These are phyloP conservation scores for Oncorhynchus mykiss DNA, from an alignment of 2,113 vertebrate species.

Conservation along the genomic window DNA sequence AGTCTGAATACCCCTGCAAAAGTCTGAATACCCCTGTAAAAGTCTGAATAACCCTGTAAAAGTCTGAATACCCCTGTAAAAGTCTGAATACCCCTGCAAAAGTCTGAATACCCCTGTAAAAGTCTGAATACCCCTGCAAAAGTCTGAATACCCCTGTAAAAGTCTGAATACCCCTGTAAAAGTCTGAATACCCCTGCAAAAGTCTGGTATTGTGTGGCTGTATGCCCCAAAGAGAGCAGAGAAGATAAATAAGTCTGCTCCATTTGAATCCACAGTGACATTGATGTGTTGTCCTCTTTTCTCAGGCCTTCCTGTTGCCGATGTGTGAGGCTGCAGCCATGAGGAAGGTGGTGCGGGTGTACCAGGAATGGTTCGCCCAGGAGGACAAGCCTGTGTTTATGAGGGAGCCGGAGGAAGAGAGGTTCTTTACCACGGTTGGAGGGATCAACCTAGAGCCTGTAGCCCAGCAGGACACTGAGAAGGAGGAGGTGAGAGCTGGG, in stretches of 20 bases:
- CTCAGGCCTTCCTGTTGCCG: slow-evolving; percentile 91
- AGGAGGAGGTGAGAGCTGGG: slow-evolving; percentile 70
- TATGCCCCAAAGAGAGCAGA: background rate
- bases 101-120: background rate
- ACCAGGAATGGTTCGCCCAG: slow-evolving; percentile 97
- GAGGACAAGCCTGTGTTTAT: slow-evolving; percentile 97
- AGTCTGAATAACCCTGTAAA: too few relatives aligned
- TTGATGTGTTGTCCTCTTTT: background rate
- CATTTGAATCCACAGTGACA: background rate
- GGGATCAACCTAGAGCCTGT: slow-evolving; percentile 71
- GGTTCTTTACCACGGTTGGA: slow-evolving; percentile 62
- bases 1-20: too few relatives aligned
- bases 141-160: too few relatives aligned
- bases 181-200: too few relatives aligned
- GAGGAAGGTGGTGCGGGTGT: slow-evolving; percentile 95
- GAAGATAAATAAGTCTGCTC: too few relatives aligned
- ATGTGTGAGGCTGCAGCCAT: slow-evolving; percentile 97
- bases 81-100: too few relatives aligned
- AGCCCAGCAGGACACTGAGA: slow-evolving; percentile 66
- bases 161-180: background rate
- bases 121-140: background rate
- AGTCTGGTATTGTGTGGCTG: background rate
- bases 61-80: too few relatives aligned
- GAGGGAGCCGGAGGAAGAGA: slow-evolving; percentile 88
- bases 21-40: background rate